Percentiles rank a stretch among this genome's conserved stretches.
phyloP scores from a whole-genome alignment of 2,888 invertebrate genomes.

The Cantharis flavilabris region DNA sequence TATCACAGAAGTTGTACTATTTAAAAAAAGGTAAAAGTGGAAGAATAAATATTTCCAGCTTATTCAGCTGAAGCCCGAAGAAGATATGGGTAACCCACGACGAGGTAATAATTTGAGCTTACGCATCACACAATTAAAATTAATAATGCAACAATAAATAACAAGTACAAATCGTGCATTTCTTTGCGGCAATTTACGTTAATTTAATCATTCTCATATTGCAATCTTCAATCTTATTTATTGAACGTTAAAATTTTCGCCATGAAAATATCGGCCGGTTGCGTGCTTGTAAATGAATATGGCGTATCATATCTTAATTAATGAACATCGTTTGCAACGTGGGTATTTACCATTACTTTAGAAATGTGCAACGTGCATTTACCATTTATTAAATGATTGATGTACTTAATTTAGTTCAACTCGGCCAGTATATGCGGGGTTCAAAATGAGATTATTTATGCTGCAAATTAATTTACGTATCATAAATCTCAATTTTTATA shows the following conservation, averaged over 20 bases:
- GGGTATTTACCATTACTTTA: constrained; percentile 14
- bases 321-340: constrained; percentile 14
- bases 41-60: neutral
- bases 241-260: neutral
- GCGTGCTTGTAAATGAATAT: neutral
- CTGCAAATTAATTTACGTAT: constrained; percentile 13
- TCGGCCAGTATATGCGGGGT: constrained; percentile 5
- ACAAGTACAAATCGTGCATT: neutral
- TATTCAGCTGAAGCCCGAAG: neutral
- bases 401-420: constrained; percentile 21
- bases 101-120: neutral
- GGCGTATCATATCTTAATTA: constrained; percentile 16
- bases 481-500: constrained; percentile 9
- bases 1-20: neutral
- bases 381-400: constrained; percentile 24
- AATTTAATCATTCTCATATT: neutral
- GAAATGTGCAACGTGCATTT: constrained; percentile 18
- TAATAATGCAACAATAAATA: neutral
- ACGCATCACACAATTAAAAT: neutral
- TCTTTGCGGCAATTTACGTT: neutral
- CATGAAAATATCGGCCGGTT: neutral
- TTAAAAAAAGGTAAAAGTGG: neutral
- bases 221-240: neutral
- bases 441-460: constrained; percentile 17
- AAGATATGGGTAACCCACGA: neutral